phyloP scores from a whole-genome alignment of 2,113 vertebrate species.

The Eretmochelys imbricata region DNA sequence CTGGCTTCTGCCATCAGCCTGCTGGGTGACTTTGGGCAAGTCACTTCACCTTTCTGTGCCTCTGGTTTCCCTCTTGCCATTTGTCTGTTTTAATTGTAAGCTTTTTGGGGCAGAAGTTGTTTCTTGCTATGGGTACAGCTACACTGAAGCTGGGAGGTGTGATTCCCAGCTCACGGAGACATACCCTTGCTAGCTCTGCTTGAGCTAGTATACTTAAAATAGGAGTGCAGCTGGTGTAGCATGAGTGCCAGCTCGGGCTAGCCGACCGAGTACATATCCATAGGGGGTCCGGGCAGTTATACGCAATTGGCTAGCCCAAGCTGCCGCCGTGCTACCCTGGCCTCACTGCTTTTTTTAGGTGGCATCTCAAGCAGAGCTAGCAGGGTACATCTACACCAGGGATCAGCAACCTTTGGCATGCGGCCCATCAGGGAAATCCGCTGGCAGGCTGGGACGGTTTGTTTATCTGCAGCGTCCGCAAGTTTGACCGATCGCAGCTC shows the following conservation, averaged over 20 bases:
- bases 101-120: neutral
- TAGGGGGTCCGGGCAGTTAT: neutral
- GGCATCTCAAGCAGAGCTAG: neutral
- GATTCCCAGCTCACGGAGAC: neutral
- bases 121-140: neutral
- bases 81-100: neutral
- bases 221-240: neutral
- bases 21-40: neutral
- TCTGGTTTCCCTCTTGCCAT: neutral
- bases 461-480: no score
- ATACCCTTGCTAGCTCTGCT: neutral
- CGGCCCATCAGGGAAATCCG: no score
- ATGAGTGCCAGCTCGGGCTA: neutral
- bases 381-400: neutral
- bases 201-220: neutral
- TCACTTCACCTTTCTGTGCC: neutral
- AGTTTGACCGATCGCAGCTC: no score
- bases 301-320: neutral
- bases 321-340: accelerated
- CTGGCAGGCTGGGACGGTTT: no score
- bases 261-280: no score
- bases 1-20: neutral
- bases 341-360: accelerated
- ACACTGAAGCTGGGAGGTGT: neutral
- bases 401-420: no score